These are phyloP conservation scores for Danio tinwini DNA, from an alignment of 2,797 vertebrate genomes.

Conservation along the genomic window DNA sequence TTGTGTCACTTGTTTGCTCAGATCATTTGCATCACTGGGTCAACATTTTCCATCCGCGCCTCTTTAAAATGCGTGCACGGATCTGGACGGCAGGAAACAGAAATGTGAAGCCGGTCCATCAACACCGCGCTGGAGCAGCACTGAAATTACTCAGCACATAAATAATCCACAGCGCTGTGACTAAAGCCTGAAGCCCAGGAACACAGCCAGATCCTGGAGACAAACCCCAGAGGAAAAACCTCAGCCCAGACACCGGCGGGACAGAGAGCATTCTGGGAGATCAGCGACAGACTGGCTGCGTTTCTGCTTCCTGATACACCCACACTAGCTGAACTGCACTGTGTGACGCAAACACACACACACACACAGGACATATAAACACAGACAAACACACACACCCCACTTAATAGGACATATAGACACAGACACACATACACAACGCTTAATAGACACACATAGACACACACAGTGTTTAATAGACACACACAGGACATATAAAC, in stretches of 20 bases:
- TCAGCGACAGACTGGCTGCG: conserved; percentile 63
- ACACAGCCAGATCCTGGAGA: too few species aligned
- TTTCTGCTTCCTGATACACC: conserved; percentile 71
- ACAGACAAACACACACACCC: too few species aligned
- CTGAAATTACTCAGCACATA: conserved; percentile 66
- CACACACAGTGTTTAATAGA: too few species aligned
- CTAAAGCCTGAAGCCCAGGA: conserved; percentile 40
- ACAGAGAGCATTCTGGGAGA: conserved; percentile 63
- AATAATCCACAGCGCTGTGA: conserved; percentile 70
- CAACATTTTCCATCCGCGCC: conserved; percentile 3
- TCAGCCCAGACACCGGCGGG: conserved; percentile 44
- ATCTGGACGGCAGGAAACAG: conserved; percentile 24
- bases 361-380: too few species aligned
- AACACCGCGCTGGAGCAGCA: conserved; percentile 53
- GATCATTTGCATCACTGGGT: neutral
- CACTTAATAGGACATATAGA: too few species aligned
- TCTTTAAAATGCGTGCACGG: neutral
- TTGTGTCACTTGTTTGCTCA: neutral
- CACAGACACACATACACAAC: too few species aligned
- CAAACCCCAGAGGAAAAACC: neutral
- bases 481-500: neutral
- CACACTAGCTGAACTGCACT: conserved; percentile 63
- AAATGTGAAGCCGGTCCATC: conserved; percentile 23
- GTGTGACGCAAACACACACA: conserved; percentile 54
- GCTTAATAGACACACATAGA: too few species aligned